phyloP scores from a whole-genome alignment of 2,888 invertebrate genomes.

The Xestobium rufovillosum region DNA sequence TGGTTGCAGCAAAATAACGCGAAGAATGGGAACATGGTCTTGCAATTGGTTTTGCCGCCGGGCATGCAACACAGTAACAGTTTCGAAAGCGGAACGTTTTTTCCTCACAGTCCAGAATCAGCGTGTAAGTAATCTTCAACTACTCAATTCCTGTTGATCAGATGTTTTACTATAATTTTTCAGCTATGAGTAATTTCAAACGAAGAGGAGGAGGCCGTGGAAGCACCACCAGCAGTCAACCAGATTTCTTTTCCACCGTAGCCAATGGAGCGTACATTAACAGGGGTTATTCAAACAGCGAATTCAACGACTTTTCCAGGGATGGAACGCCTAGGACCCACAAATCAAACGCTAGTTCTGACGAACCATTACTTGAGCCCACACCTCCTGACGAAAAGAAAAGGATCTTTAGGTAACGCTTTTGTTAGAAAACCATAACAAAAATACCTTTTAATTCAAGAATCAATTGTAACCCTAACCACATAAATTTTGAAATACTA shows the following conservation, averaged over 20 bases:
- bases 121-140: background rate
- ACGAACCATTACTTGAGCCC: slow-evolving; percentile 11
- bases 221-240: slow-evolving; percentile 17
- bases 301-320: slow-evolving; percentile 15
- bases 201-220: background rate
- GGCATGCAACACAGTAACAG: slow-evolving; percentile 17
- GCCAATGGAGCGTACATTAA: slow-evolving; percentile 21
- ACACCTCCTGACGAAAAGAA: slow-evolving; percentile 44
- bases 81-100: slow-evolving; percentile 20
- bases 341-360: background rate
- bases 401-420: slow-evolving; percentile 45
- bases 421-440: no score
- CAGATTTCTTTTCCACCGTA: slow-evolving; percentile 18
- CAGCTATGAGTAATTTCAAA: slow-evolving; percentile 1
- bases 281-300: slow-evolving; percentile 18
- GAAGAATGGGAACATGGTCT: slow-evolving; percentile 38
- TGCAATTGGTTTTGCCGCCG: slow-evolving; percentile 38
- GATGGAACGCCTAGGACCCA: background rate
- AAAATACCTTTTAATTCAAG: no score
- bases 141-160: no score
- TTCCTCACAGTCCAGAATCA: slow-evolving; percentile 18
- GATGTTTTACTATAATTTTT: no score
- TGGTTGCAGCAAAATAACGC: slow-evolving; percentile 19
- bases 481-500: no score
- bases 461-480: no score